Conservation (phyloP, 2,797 vertebrate species). For the Molossus alvarezi region DNA sequence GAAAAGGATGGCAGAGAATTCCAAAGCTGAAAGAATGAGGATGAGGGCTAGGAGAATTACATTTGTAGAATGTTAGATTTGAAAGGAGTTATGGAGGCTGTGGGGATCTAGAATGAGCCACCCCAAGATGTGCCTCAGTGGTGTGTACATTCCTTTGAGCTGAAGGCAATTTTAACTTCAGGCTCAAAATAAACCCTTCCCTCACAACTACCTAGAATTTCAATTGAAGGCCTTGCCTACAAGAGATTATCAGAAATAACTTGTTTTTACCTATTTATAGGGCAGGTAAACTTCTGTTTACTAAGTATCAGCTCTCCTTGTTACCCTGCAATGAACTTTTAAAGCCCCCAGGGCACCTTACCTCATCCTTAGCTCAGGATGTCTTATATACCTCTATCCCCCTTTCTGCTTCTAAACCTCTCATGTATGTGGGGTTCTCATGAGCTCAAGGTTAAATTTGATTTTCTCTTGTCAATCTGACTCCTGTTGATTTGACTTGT, state of each 20-base stretch:
- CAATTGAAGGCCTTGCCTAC: not conserved
- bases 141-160: not conserved
- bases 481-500: not conserved
- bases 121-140: not conserved
- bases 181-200: not conserved
- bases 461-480: not conserved
- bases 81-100: not conserved
- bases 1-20: not conserved
- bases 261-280: not conserved
- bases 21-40: not conserved
- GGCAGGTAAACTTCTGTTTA: not conserved
- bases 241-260: not conserved
- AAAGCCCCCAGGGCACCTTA: not conserved
- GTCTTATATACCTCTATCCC: not conserved
- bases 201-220: not conserved
- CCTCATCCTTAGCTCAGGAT: not conserved
- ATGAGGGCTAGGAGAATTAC: not conserved
- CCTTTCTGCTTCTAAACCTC: not conserved
- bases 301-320: not conserved
- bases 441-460: not conserved
- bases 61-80: not conserved
- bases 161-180: not conserved
- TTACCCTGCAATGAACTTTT: not conserved
- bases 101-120: not conserved
- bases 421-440: not conserved